These are phyloP conservation scores for Corynorhinus townsendii DNA, from an alignment of 2,113 vertebrate species.

Conservation along the genomic window DNA sequence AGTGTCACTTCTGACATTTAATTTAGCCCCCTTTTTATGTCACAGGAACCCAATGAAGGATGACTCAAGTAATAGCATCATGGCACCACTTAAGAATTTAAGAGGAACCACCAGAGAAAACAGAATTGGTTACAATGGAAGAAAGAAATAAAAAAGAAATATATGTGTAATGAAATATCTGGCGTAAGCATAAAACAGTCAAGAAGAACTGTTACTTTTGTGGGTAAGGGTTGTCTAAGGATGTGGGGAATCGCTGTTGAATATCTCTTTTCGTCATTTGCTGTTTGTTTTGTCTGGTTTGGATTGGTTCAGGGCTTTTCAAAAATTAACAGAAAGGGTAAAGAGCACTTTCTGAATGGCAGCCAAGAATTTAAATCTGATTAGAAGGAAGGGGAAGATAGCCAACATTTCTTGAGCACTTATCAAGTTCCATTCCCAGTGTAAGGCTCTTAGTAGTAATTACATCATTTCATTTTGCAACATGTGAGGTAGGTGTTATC, in stretches of 20 bases:
- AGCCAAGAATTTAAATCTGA: conserved; percentile 49
- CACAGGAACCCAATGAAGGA: not conserved
- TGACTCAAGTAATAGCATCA: conserved; percentile 25
- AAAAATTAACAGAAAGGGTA: conserved; percentile 41
- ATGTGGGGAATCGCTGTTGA: not conserved
- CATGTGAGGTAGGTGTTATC: not conserved
- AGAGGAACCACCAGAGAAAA: conserved; percentile 15
- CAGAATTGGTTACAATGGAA: not conserved
- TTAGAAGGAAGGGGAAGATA: conserved; percentile 4
- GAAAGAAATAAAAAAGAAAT: conserved; percentile 48
- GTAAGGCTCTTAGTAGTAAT: not conserved
- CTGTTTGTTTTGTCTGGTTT: conserved; percentile 43
- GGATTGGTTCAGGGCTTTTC: not conserved
- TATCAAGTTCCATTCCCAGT: not conserved
- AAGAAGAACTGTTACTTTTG: not conserved
- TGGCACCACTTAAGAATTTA: conserved; percentile 25
- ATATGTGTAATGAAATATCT: conserved; percentile 7
- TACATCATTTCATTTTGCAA: not conserved
- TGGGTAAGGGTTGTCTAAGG: not conserved
- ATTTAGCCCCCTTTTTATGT: conserved; percentile 51
- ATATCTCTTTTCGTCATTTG: not conserved
- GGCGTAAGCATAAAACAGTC: not conserved
- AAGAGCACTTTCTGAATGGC: conserved; percentile 43
- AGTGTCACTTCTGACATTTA: conserved; percentile 58
- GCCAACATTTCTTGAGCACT: not conserved